A percentile compares a stretch with the other conserved stretches of the same genome.
These are phyloP conservation scores for Aleadryas rufinucha DNA, from an alignment of 2,113 vertebrate genomes.

Conservation along the genomic window DNA sequence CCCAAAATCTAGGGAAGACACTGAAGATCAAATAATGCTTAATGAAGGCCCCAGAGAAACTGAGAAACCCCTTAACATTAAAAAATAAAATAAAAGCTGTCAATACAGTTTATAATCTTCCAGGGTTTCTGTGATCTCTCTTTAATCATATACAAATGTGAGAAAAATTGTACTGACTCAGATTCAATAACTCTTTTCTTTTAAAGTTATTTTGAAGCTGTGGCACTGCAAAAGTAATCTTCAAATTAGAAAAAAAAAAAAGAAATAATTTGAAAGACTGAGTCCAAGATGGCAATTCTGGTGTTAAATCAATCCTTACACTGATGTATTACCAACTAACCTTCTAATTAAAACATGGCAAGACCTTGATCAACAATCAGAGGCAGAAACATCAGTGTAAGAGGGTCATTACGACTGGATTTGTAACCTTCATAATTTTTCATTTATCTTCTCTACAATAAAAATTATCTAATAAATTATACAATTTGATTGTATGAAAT, in stretches of 20 bases:
- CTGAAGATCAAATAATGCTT: neutral
- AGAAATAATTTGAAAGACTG: neutral
- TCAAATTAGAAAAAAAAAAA: neutral
- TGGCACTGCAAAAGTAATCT: neutral
- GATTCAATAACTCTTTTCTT: neutral
- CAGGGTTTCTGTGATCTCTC: neutral
- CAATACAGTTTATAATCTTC: neutral
- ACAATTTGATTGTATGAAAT: neutral
- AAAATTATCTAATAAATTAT: neutral
- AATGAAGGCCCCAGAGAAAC: neutral
- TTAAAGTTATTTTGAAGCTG: neutral
- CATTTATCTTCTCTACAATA: neutral
- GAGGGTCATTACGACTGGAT: slow-evolving; percentile 19
- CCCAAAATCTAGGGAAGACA: neutral
- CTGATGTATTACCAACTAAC: slow-evolving; percentile 18
- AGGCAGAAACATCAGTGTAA: slow-evolving; percentile 20
- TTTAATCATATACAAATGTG: neutral
- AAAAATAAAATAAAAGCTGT: neutral
- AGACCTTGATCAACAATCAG: slow-evolving; percentile 36
- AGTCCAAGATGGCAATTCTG: neutral
- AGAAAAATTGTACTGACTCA: neutral
- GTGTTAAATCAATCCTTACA: slow-evolving; percentile 19
- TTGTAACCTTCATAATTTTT: slow-evolving; percentile 7
- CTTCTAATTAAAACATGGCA: slow-evolving; percentile 49
- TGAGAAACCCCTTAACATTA: neutral